These are phyloP conservation scores for Tinea semifulvella DNA, from an alignment of 2,888 invertebrate genomes.

Conservation along the genomic window DNA sequence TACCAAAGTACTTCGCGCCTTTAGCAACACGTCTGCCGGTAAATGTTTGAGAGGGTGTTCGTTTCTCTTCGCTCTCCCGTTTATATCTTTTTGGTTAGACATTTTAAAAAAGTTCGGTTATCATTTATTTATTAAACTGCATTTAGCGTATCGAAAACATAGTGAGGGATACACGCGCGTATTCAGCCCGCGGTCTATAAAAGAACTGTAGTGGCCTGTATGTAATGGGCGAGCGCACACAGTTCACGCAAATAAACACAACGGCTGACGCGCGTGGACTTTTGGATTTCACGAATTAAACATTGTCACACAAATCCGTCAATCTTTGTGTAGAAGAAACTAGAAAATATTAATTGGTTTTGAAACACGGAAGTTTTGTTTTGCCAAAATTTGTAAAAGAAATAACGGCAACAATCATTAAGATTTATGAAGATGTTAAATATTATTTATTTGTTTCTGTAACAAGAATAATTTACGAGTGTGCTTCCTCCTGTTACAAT, in stretches of 20 bases:
- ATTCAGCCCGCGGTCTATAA: constrained; percentile 9
- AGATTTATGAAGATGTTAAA: no score
- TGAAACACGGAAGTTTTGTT: constrained; percentile 1
- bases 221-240: constrained; percentile 7
- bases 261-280: constrained; percentile 12
- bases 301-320: constrained; percentile 13
- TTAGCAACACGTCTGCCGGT: constrained; percentile 52
- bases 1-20: constrained; percentile 53
- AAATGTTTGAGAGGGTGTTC: constrained; percentile 53
- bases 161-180: constrained; percentile 5
- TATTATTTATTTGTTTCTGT: neutral
- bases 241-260: constrained; percentile 15
- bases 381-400: constrained; percentile 6
- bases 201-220: constrained; percentile 9
- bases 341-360: neutral
- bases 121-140: neutral
- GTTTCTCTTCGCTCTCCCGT: constrained; percentile 44
- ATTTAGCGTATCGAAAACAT: neutral
- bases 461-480: neutral
- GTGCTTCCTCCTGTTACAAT: neutral
- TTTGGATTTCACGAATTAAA: neutral
- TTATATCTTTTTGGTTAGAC: constrained; percentile 48
- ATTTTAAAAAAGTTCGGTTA: constrained; percentile 24
- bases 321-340: constrained; percentile 6
- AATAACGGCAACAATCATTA: no score